Base-by-base conservation (phyloP, 2,888 invertebrate species). In the Drosophila barbarae region DNA sequence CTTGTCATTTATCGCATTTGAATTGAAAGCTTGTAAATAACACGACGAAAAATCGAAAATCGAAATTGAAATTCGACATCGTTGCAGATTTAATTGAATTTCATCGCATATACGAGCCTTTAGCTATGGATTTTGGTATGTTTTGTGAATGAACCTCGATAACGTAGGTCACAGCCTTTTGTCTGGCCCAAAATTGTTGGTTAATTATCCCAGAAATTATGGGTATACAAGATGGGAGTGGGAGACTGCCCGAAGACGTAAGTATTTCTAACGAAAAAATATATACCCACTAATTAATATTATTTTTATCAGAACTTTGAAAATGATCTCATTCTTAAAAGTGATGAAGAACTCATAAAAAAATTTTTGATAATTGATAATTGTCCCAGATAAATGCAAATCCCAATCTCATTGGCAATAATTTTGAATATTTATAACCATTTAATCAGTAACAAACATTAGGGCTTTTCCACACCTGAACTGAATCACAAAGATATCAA, bases 11-110 rank as follows among this genome's bases (percentile, higher is more conserved):
- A 78, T 78, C 73, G 74, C 57, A 75, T 78, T 81, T 76, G 80
- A 76, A 81, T 73, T 76, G 82, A 81, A 81, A 82, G 75, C 73
- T 65, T 63, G 71, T 73, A 78, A 74, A 71, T 69, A 76, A 73
- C 72, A 69, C 60, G 70, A 69, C 69, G 63, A 70, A 76, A 47
- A 55, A 58, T 46, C 34, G 28, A 51, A 80, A 77, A 84, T 71
- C 63, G 72, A 57, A 81, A 78, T 67, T 78, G 72, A 81, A 77
- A 73, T 71, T 58, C 60, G 38, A 21, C 65, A 56, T 61, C 64
- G 60, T 64, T 63, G 59, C 65, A 26, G 34, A 59, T 69, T 80
- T 74, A 78, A 71, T 74, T 78, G 63, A 71, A 63, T 68, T 68
- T 42, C 52, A 34, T 47, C 35, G 55, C 51, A 51, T 34, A 46